Evolutionary conservation across 2,888 invertebrate species (phyloP).

Genomic region (Mesorhabditis spiculigera): DNA sequence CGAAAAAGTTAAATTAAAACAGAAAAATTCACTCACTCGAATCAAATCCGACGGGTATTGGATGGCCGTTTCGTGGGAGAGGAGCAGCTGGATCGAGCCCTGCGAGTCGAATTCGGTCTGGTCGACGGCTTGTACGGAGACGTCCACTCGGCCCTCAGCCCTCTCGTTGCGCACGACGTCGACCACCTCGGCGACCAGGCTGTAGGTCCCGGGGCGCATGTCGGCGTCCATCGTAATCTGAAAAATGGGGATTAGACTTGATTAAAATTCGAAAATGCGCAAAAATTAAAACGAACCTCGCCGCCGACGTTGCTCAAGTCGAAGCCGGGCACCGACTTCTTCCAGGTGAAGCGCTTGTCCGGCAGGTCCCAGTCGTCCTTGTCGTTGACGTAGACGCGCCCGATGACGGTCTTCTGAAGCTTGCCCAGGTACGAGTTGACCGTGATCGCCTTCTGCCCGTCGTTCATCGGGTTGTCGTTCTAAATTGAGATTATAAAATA

Average conservation of each 20-base stretch:
- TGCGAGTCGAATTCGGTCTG: conserved; percentile 86
- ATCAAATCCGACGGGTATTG: conserved; percentile 40
- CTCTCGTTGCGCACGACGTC: conserved; percentile 85
- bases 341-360: conserved; percentile 88
- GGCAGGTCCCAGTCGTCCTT: conserved; percentile 97
- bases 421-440: conserved; percentile 92
- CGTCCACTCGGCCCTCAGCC: conserved; percentile 91
- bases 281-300: background rate
- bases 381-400: conserved; percentile 92
- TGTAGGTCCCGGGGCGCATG: conserved; percentile 81
- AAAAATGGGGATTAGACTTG: conserved; percentile 7
- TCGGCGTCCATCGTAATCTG: conserved; percentile 92
- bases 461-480: conserved; percentile 97
- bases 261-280: background rate
- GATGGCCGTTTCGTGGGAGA: conserved; percentile 37
- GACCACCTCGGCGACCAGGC: conserved; percentile 43
- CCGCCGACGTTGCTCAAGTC: conserved; percentile 64
- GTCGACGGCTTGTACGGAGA: conserved; percentile 87
- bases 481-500: conserved; percentile 23
- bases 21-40: conserved; percentile 17
- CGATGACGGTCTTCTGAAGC: conserved; percentile 84
- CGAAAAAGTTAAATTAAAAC: background rate
- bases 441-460: conserved; percentile 90
- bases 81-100: conserved; percentile 44
- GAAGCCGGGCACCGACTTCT: conserved; percentile 68